These are phyloP conservation scores for Carabus problematicus DNA, from an alignment of 2,888 invertebrate genomes.

Conservation along the genomic window DNA sequence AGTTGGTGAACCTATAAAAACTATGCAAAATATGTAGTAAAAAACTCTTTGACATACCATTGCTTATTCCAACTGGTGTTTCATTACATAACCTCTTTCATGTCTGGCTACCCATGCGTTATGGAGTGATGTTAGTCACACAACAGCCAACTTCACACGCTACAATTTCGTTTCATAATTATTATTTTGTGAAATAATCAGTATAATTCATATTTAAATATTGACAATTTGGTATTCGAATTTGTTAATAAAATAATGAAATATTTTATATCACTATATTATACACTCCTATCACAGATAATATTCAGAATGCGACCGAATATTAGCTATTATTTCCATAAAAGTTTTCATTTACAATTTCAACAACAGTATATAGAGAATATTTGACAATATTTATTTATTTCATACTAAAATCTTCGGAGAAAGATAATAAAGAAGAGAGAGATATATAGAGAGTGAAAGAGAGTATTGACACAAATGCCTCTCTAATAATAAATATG, in stretches of 20 bases:
- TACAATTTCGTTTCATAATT: not conserved
- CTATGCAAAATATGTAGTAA: too few species aligned
- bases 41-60: too few species aligned
- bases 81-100: too few species aligned
- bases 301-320: constrained; percentile 26
- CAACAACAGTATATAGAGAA: constrained; percentile 13
- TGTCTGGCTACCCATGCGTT: too few species aligned
- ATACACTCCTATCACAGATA: constrained; percentile 38
- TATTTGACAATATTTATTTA: not conserved
- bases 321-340: constrained; percentile 24
- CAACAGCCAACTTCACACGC: too few species aligned
- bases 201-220: constrained; percentile 9
- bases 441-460: not conserved
- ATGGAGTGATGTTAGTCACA: too few species aligned
- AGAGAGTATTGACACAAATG: constrained; percentile 1
- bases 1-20: too few species aligned
- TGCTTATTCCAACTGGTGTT: too few species aligned
- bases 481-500: constrained; percentile 11
- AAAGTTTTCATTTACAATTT: constrained; percentile 5
- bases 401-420: constrained; percentile 6
- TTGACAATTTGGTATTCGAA: constrained; percentile 28
- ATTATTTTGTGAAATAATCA: constrained; percentile 2
- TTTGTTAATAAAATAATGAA: constrained; percentile 12
- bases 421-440: constrained; percentile 1
- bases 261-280: constrained; percentile 24